phyloP scores from a whole-genome alignment of 2,888 invertebrate species.

The Tortrix viridana region DNA sequence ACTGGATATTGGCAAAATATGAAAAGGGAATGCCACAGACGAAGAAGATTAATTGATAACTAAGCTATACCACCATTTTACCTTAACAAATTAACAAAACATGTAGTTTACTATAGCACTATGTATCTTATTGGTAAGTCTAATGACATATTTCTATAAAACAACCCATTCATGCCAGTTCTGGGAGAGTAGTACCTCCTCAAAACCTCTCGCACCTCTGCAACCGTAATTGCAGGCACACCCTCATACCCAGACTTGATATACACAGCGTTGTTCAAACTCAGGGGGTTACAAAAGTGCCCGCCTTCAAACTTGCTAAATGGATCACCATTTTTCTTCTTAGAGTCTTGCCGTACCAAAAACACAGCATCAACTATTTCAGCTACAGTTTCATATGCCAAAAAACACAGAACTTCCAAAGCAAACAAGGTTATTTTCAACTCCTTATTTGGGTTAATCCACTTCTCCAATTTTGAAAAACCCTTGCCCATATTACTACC shows the following conservation, averaged over 20 bases:
- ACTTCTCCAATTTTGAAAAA: constrained; percentile 84
- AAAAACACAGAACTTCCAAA: constrained; percentile 91
- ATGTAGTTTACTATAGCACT: constrained; percentile 52
- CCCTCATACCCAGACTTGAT: constrained; percentile 86
- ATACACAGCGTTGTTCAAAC: constrained; percentile 83
- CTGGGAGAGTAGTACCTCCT: constrained; percentile 88
- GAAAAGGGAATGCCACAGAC: no score
- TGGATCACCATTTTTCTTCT: constrained; percentile 87
- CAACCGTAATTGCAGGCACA: constrained; percentile 89
- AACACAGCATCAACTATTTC: constrained; percentile 94
- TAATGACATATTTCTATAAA: constrained; percentile 75
- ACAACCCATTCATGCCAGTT: constrained; percentile 82
- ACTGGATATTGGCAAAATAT: no score
- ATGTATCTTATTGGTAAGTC: constrained; percentile 70
- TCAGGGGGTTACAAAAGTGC: constrained; percentile 85
- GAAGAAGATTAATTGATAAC: no score
- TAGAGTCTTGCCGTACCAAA: constrained; percentile 90
- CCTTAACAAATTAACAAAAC: no score
- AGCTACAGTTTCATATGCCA: constrained; percentile 96
- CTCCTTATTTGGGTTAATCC: constrained; percentile 86
- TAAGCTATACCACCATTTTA: no score
- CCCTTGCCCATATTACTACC: constrained; percentile 80
- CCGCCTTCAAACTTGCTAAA: constrained; percentile 87
- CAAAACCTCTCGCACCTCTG: constrained; percentile 93
- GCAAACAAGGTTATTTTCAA: constrained; percentile 86